A percentile compares a stretch with the other conserved stretches of the same genome.
Evolutionary conservation across 1,140 invertebrate species (phyloP).

Genomic region (Eubasilissa regina): DNA sequence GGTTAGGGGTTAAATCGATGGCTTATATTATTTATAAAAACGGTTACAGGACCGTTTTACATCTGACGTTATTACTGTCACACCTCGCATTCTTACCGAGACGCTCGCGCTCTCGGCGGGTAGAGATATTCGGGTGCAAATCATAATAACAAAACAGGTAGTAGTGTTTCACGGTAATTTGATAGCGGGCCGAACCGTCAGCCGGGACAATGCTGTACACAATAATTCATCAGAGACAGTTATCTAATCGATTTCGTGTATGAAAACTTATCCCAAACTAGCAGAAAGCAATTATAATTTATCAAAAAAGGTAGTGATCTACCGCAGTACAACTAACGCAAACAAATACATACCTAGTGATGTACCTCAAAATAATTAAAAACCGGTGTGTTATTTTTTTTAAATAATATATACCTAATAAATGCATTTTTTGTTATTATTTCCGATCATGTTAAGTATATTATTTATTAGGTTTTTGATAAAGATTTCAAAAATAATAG

Average conservation of each 20-base stretch:
- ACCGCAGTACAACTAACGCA: too few species aligned
- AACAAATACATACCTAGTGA: too few species aligned
- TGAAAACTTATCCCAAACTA: constrained; percentile 36
- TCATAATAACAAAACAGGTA: constrained; percentile 44
- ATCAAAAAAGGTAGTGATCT: too few species aligned
- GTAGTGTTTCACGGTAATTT: constrained; percentile 43
- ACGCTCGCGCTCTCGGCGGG: constrained; percentile 31
- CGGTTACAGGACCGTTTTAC: constrained; percentile 14
- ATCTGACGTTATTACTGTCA: constrained; percentile 19
- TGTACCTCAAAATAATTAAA: too few species aligned
- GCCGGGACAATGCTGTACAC: neutral
- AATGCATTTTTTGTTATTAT: too few species aligned
- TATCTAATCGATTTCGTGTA: constrained; percentile 20
- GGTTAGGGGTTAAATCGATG: neutral
- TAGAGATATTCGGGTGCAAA: constrained; percentile 45
- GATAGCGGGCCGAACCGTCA: constrained; percentile 13
- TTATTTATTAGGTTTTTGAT: too few species aligned
- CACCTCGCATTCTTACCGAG: constrained; percentile 33
- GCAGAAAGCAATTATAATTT: constrained; percentile 8
- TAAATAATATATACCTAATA: too few species aligned
- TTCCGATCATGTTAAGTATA: too few species aligned
- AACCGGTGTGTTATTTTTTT: too few species aligned
- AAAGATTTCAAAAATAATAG: too few species aligned
- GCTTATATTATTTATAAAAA: constrained; percentile 18
- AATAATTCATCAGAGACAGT: constrained; percentile 28